Base-by-base conservation (phyloP, 2,888 invertebrate species). In the Gymnocheta viridis region DNA sequence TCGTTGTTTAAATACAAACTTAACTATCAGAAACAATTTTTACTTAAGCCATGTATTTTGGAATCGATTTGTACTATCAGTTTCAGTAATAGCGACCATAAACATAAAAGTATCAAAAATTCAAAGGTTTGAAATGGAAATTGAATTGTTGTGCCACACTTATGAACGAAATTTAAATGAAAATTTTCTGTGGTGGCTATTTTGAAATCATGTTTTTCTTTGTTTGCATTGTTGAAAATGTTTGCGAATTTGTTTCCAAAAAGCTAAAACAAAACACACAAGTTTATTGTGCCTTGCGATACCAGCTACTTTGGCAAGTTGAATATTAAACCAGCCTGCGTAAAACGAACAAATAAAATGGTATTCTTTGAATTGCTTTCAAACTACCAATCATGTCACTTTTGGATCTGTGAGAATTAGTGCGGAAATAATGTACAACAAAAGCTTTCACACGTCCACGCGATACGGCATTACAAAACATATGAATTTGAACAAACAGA, bases 311-410 rank as follows among this genome's bases (percentile, higher is more conserved):
- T 54, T 29, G 7, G 7, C 41, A 32, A 29, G 10, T 38, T 35
- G 3, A 58, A n/a, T 9, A 44, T 10, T 17, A 54, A 54, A 74
- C 19, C 51, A 29, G 64, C 29, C 22, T 12, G 17, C 38, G 27
- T 38, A 3, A 47, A 49, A 38, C 38, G 10, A 38, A 72, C 24
- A 64, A 51, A 32, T 47, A 35, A 67, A 58, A 60, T 67, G 12
- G 0, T 29, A 27, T 1, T 24, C 27, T 51, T 66, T 69, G 58
- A 58, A 47, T 70, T 38, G 49, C 51, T 32, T 77, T 58, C 24
- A 58, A 72, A 77, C 51, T 70, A 66, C 17, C 76, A 77, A 66
- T 67, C 72, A 77, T 64, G 77, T 66, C 51, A 41, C 35, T 60
- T 49, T 66, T 51, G 38, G 24, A 17, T 72, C 60, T 10, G 12